Evolutionary conservation across 2,113 vertebrate genomes (phyloP).

Genomic region (Pluvialis apricaria): DNA sequence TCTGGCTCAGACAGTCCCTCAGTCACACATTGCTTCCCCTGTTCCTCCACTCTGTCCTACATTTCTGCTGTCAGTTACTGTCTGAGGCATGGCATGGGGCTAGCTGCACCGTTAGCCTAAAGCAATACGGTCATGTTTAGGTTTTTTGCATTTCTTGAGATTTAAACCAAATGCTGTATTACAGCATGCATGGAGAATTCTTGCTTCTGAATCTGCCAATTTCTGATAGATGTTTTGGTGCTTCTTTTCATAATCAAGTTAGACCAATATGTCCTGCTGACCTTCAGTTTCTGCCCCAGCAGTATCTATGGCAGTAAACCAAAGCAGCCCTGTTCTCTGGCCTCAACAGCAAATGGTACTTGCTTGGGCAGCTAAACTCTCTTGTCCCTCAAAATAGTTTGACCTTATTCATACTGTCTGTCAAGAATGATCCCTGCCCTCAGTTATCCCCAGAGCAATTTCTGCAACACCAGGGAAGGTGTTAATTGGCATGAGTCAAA

Average conservation of each 20-base stretch:
- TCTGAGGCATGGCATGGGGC: background rate
- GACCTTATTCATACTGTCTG: background rate
- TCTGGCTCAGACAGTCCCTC: background rate
- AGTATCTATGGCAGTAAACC: background rate
- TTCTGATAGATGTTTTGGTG: background rate
- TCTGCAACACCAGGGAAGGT: background rate
- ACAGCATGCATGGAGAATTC: background rate
- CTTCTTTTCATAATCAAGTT: background rate
- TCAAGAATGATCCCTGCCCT: background rate
- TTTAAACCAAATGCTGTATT: background rate
- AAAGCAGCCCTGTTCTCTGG: background rate
- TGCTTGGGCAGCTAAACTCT: background rate
- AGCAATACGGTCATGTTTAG: background rate
- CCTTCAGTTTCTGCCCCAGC: background rate
- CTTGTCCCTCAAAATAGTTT: rapidly evolving
- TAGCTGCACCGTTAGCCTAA: background rate
- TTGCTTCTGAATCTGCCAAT: background rate
- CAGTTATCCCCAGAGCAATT: background rate
- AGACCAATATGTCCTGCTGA: background rate
- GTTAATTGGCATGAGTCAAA: background rate
- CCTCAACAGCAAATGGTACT: background rate
- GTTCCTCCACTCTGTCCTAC: background rate
- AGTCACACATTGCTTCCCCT: background rate
- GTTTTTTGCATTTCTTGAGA: background rate
- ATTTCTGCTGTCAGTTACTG: background rate